Conservation (phyloP, 2,888 invertebrate genomes). For the Stenichneumon culpator region DNA sequence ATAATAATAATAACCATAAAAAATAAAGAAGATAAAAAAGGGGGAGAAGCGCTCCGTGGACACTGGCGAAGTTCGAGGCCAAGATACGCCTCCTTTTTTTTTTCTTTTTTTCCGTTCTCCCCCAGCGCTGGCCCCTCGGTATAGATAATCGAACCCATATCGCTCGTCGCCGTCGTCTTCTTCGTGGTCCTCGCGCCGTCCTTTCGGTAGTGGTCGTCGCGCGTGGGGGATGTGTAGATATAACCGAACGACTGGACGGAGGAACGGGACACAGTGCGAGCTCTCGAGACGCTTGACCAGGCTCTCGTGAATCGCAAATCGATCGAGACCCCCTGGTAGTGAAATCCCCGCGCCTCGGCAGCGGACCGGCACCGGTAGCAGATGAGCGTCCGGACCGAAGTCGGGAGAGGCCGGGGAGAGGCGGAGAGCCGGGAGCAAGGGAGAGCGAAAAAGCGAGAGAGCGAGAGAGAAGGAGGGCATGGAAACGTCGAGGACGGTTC, state of each 20-base stretch:
- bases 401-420: constrained; percentile 25
- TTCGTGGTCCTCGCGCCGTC: constrained; percentile 18
- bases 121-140: constrained; percentile 30
- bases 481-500: constrained; percentile 67
- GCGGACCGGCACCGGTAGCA: neutral
- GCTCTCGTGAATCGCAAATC: constrained; percentile 74
- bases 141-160: constrained; percentile 64
- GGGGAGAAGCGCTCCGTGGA: constrained; percentile 40
- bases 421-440: constrained; percentile 44
- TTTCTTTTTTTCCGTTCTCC: constrained; percentile 22
- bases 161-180: constrained; percentile 52
- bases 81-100: constrained; percentile 39
- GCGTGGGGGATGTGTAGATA: constrained; percentile 40
- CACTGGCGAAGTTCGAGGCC: constrained; percentile 45
- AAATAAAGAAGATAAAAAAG: constrained; percentile 24
- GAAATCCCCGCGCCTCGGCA: constrained; percentile 59
- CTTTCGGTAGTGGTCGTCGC: constrained; percentile 6
- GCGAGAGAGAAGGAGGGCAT: constrained; percentile 22
- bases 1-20: neutral
- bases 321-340: constrained; percentile 70
- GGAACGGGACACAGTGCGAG: constrained; percentile 22
- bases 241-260: constrained; percentile 28
- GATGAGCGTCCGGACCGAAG: constrained; percentile 52
- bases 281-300: constrained; percentile 73
- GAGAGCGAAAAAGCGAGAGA: neutral